Evolutionary conservation across 2,797 vertebrate species (phyloP), one percentile per base, ranked within the genome.

Genomic region (Falco concolor): DNA sequence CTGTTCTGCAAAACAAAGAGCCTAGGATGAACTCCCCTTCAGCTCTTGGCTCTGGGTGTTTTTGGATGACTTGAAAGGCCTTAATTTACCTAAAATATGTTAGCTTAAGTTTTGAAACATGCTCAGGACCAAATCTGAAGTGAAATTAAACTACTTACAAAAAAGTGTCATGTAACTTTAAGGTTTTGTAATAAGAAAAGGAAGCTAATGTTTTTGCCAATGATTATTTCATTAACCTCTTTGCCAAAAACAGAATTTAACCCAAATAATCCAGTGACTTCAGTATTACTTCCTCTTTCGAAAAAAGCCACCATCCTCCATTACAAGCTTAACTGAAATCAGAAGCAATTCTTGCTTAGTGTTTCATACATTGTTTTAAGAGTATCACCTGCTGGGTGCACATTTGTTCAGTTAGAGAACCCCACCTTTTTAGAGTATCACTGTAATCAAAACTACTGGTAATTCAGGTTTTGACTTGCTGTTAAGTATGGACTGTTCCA

Each of bases 361-460:
- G 34, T 81, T 84, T 74, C 80, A 50, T 92, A 53, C 30, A 10
- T 18, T 47, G n/a, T n/a, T 27, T 50, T 74, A 87, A 79, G 36
- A 60, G 22, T 60, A 64, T 85, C 44, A 63, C 57, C 59, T 81
- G 40, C 47, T 44, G 52, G 57, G 38, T 69, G 70, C 60, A 84
- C 74, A 53, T 63, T 57, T 68, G 84, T 61, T 87, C 94, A 79
- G 54, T 28, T 30, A 54, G 54, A 91, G 61, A 47, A 92, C 76
- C 75, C 84, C 88, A 95, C 81, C 86, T 93, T 90, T 78, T 30
- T 2, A 59, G 56, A 82, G 80, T 82, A 80, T 84, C 75, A 54
- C 81, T 94, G 80, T 79, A 90, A 95, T 87, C 91, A 96, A 84
- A 95, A 93, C 72, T 93, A 93, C 93, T 75, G 74, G 90, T 89